These are phyloP conservation scores for Xiphorhynchus elegans DNA, from an alignment of 2,113 vertebrate genomes.

Conservation along the genomic window DNA sequence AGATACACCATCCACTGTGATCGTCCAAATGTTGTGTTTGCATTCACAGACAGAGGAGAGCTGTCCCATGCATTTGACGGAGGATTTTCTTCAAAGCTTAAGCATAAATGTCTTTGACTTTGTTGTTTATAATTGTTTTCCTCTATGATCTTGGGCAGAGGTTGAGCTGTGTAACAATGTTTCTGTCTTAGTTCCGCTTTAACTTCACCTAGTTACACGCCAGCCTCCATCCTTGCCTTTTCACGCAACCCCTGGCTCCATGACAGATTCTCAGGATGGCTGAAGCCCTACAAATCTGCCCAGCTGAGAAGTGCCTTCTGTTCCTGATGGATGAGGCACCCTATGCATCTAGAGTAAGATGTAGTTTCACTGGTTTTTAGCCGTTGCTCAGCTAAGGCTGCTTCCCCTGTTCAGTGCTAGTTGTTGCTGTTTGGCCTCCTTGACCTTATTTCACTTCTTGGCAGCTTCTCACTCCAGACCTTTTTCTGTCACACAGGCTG, in stretches of 20 bases:
- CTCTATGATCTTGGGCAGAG: background rate
- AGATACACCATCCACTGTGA: background rate
- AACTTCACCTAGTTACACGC: background rate
- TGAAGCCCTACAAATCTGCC: fast-evolving
- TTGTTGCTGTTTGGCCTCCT: background rate
- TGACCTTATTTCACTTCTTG: background rate
- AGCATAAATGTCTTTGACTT: background rate
- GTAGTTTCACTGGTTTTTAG: background rate
- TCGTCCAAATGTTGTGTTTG: background rate
- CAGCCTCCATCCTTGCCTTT: background rate
- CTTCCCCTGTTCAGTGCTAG: background rate
- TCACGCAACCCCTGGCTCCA: background rate
- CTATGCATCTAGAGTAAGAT: background rate
- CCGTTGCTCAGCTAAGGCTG: background rate
- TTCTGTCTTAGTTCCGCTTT: background rate
- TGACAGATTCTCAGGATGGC: background rate
- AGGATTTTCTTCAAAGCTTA: background rate
- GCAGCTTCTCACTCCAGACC: background rate
- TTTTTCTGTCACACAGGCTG: background rate
- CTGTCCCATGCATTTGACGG: background rate
- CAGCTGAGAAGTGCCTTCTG: background rate
- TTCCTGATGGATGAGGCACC: background rate
- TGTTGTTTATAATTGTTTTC: background rate
- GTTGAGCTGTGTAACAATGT: fast-evolving
- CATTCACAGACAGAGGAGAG: background rate